Percentiles rank a stretch among this genome's conserved stretches.
These are phyloP conservation scores for Diabrotica virgifera DNA, from an alignment of 1,140 invertebrate genomes.

Conservation along the genomic window DNA sequence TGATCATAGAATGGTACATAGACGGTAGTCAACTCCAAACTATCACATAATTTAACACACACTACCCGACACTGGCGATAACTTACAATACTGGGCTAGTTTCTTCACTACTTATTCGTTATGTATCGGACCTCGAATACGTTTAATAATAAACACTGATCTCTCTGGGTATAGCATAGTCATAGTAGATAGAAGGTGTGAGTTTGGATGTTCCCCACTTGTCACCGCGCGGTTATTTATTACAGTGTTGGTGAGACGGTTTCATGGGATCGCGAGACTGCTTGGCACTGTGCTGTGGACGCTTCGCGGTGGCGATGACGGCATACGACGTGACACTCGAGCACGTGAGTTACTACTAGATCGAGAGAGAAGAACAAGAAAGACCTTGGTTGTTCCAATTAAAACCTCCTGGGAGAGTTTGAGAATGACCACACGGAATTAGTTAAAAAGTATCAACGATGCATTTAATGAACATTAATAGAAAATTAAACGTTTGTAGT, in stretches of 20 bases:
- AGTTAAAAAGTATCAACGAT: too few relatives aligned
- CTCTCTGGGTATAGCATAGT: conserved; percentile 1
- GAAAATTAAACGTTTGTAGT: too few relatives aligned
- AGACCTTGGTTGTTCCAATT: neutral
- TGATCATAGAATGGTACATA: too few relatives aligned
- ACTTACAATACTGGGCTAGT: too few relatives aligned
- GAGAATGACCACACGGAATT: too few relatives aligned
- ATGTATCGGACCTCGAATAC: conserved; percentile 23
- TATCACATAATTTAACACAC: too few relatives aligned
- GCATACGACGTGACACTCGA: neutral
- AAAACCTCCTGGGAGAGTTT: too few relatives aligned
- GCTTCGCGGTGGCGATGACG: neutral
- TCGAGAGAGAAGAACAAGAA: neutral
- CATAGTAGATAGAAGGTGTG: neutral
- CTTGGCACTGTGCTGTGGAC: conserved; percentile 15
- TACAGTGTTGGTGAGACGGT: neutral
- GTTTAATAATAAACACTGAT: conserved; percentile 30
- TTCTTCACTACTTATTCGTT: too few relatives aligned
- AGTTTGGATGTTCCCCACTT: neutral
- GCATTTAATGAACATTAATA: too few relatives aligned
- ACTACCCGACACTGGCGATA: too few relatives aligned
- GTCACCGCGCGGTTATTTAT: too few relatives aligned
- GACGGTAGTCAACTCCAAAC: too few relatives aligned
- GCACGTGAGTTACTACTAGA: neutral
- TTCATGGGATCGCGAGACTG: conserved; percentile 16